Conservation (phyloP, 2,888 invertebrate genomes). For the Periphyllus acericola region DNA sequence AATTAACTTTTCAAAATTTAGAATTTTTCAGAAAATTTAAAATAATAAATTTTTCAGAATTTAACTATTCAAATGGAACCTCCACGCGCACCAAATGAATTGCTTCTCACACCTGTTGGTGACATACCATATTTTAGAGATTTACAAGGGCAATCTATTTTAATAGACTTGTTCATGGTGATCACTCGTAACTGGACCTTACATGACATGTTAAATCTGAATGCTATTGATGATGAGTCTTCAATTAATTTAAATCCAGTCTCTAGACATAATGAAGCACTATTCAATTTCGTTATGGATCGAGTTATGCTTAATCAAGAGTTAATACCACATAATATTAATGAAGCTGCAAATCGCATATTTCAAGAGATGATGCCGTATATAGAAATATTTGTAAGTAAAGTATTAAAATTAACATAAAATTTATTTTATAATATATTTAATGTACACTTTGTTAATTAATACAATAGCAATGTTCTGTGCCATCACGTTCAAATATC, state of each 20-base stretch:
- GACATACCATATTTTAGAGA: constrained; percentile 38
- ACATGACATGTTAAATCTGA: constrained; percentile 27
- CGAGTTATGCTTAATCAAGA: constrained; percentile 44
- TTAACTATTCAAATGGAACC: constrained; percentile 13
- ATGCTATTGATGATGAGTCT: background rate
- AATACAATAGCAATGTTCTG: constrained; percentile 38
- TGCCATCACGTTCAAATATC: constrained; percentile 28
- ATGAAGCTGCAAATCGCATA: constrained; percentile 62
- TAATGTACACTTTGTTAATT: background rate
- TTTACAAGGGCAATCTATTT: constrained; percentile 34
- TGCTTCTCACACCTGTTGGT: constrained; percentile 26
- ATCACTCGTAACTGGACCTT: constrained; percentile 50
- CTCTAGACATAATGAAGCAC: constrained; percentile 1
- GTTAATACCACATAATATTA: background rate
- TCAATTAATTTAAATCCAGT: constrained; percentile 23
- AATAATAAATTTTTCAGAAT: too few relatives aligned
- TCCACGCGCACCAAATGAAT: background rate
- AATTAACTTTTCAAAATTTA: too few relatives aligned
- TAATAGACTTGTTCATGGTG: constrained; percentile 33
- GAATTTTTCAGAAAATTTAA: too few relatives aligned
- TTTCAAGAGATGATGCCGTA: constrained; percentile 62
- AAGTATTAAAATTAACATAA: background rate
- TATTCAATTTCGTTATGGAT: constrained; percentile 29
- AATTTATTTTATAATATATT: background rate
- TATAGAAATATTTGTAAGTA: constrained; percentile 62